Evolutionary conservation across 2,888 invertebrate species (phyloP), one percentile per base, ranked within the genome.

Genomic region (Ctena decussata): DNA sequence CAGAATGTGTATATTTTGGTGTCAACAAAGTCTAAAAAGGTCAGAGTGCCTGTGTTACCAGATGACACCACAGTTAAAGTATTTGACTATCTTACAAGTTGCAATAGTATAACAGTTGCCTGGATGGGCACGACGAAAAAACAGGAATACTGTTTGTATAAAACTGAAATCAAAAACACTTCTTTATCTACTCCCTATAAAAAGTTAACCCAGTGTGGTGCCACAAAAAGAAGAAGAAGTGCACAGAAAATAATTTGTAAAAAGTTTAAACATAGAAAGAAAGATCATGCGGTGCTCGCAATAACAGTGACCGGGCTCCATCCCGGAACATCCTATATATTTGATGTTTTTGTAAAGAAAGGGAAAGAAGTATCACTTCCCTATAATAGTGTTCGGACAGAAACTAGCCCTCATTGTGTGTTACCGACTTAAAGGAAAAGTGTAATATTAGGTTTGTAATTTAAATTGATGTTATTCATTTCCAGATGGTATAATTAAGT

Each of bases 121-220:
- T 95, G 95, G 95, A 90, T 92, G 85, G 94, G 93, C 15, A 93
- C 94, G 1, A 91, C 91, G 27, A 92, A 92, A 49, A 93, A 93
- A 76, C 95, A 94, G 69, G 92, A 90, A 44, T 96, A 95, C 82
- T 96, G 96, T 89, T 88, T 96, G 35, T 95, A 95, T 82, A 90
- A 92, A 80, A 93, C 92, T 30, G 92, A 93, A 78, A 80, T 93
- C 5, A 77, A 86, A 5, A 73, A 77, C 5, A 49, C 73, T 11
- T 53, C 53, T 27, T 70, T 74, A 24, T 69, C 65, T 79, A 37
- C 76, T 39, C 72, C 80, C 21, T 88, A 77, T 77, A 90, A 84
- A 79, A 83, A 82, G 81, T 84, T 91, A 11, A 88, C 86, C 60
- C 84, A 91, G 79, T 89, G 85, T 70, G 86, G 77, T 71, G 86